These are phyloP conservation scores for Pachycephus smyrnensis DNA, from an alignment of 2,888 invertebrate genomes.

Conservation along the genomic window DNA sequence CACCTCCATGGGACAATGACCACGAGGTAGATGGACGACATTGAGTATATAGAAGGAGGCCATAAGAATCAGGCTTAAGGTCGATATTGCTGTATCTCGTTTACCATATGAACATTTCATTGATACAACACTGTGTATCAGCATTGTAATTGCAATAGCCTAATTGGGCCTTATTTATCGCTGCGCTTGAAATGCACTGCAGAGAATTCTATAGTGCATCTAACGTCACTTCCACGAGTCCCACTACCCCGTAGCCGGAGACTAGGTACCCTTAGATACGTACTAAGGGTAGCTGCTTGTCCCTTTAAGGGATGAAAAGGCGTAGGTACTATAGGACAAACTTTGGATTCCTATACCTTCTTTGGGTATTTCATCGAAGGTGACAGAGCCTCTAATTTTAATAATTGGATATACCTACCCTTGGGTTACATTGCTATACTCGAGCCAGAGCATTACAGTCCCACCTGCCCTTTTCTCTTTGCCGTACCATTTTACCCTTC, in stretches of 20 bases:
- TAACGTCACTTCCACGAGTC: background rate
- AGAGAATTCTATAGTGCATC: background rate
- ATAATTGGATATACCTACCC: constrained; percentile 60
- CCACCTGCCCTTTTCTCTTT: constrained; percentile 57
- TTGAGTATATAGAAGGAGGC: constrained; percentile 35
- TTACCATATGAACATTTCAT: background rate
- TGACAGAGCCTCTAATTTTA: constrained; percentile 65
- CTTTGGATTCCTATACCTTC: background rate
- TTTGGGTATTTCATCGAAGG: constrained; percentile 52
- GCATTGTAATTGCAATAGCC: background rate
- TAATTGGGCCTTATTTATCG: background rate
- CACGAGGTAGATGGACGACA: constrained; percentile 32
- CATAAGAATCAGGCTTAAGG: background rate
- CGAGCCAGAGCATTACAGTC: constrained; percentile 44
- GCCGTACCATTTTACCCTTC: background rate
- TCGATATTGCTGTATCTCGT: background rate
- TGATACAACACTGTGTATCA: background rate
- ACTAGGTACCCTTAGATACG: background rate
- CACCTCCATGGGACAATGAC: constrained; percentile 48
- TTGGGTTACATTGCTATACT: constrained; percentile 25
- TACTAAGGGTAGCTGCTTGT: background rate
- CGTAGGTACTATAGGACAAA: background rate
- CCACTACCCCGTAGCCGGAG: background rate
- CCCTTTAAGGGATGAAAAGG: background rate
- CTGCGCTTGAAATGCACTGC: background rate